phyloP scores from a whole-genome alignment of 1,140 invertebrate genomes.

The Halictus rubicundus region DNA sequence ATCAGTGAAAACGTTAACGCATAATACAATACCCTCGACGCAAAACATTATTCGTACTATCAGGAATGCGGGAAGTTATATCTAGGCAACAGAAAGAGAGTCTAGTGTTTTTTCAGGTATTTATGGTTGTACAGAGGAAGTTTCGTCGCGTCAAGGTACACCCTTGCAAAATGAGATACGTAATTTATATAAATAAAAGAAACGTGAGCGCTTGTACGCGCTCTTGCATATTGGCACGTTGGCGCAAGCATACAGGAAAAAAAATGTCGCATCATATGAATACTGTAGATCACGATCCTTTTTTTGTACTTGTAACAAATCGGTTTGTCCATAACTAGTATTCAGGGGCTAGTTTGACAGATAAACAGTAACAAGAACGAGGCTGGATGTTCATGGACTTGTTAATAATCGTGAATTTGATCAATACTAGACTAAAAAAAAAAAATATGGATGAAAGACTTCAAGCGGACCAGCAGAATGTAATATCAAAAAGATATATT shows the following conservation, averaged over 20 bases:
- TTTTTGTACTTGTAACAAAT: constrained; percentile 60
- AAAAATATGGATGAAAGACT: constrained; percentile 25
- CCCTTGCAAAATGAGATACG: constrained; percentile 68
- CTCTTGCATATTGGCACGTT: constrained; percentile 54
- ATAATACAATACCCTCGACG: constrained; percentile 68
- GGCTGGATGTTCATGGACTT: constrained; percentile 45
- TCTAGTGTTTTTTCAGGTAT: background rate
- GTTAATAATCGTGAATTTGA: constrained; percentile 39
- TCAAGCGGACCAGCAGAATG: constrained; percentile 51
- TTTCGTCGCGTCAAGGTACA: constrained; percentile 37
- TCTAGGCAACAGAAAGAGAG: background rate
- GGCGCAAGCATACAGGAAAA: constrained; percentile 30
- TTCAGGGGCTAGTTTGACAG: constrained; percentile 27
- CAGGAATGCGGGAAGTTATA: background rate
- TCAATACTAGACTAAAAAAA: constrained; percentile 20
- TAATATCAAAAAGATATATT: constrained; percentile 34
- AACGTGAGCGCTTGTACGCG: constrained; percentile 42
- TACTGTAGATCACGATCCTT: constrained; percentile 54
- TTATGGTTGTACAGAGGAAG: background rate
- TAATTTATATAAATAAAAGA: constrained; percentile 58
- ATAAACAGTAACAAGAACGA: constrained; percentile 38
- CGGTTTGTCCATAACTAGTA: constrained; percentile 50
- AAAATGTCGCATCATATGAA: constrained; percentile 49
- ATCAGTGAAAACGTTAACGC: constrained; percentile 71
- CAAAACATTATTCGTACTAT: background rate